phyloP scores from a whole-genome alignment of 1,140 invertebrate species.

The Archegozetes longisetosus region DNA sequence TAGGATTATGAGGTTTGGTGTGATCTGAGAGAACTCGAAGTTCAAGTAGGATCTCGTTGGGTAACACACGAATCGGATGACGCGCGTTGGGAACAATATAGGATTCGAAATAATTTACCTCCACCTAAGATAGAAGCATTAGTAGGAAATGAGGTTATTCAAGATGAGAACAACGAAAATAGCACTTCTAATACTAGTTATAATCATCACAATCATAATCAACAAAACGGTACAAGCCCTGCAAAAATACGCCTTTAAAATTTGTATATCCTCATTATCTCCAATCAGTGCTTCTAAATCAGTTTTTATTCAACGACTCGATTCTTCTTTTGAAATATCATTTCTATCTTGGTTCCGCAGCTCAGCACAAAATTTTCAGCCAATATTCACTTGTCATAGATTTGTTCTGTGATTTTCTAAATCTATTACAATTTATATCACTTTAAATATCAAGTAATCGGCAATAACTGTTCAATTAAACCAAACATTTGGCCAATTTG shows the following conservation, averaged over 20 bases:
- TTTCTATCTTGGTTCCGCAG: too few relatives aligned
- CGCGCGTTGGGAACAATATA: constrained; percentile 57
- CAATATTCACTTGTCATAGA: too few relatives aligned
- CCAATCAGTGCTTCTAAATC: too few relatives aligned
- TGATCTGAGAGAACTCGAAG: constrained; percentile 76
- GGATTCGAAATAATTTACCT: constrained; percentile 28
- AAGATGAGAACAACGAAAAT: neutral
- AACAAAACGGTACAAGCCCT: neutral
- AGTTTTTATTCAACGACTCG: too few relatives aligned
- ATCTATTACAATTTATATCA: too few relatives aligned
- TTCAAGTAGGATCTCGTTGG: constrained; percentile 62
- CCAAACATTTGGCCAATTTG: too few relatives aligned
- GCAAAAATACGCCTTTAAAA: neutral
- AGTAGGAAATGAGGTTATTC: neutral
- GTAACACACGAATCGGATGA: constrained; percentile 94
- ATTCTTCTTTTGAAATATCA: too few relatives aligned
- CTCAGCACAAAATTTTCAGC: too few relatives aligned
- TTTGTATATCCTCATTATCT: too few relatives aligned
- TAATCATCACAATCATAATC: neutral
- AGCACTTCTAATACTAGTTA: neutral
- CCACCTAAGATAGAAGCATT: neutral
- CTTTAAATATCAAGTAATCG: too few relatives aligned
- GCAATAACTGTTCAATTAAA: too few relatives aligned
- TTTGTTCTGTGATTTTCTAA: too few relatives aligned
- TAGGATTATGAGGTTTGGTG: constrained; percentile 91